A percentile compares a stretch with the other conserved stretches of the same genome.
phyloP scores from a whole-genome alignment of 2,888 invertebrate species.

The Clanis bilineata region DNA sequence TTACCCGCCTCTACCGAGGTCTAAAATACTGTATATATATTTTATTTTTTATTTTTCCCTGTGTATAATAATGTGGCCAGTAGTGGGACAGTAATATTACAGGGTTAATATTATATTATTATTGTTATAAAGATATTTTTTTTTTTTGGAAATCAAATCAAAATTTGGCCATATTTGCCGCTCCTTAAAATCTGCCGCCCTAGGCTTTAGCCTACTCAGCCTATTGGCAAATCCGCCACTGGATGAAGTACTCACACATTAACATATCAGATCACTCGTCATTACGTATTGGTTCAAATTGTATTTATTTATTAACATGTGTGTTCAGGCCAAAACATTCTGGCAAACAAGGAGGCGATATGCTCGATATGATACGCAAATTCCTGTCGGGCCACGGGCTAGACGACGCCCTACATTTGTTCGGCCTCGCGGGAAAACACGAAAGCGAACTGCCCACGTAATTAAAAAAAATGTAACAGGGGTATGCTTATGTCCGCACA shows the following conservation, averaged over 20 bases:
- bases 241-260: not conserved
- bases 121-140: too few species aligned
- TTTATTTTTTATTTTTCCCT: too few species aligned
- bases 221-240: too few species aligned
- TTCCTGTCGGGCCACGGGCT: constrained; percentile 69
- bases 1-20: too few species aligned
- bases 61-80: too few species aligned
- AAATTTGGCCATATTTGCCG: too few species aligned
- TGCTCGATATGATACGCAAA: constrained; percentile 66
- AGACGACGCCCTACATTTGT: constrained; percentile 59
- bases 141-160: too few species aligned
- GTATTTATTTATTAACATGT: constrained; percentile 24
- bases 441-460: constrained; percentile 66
- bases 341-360: constrained; percentile 52
- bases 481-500: constrained; percentile 44
- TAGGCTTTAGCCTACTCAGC: too few species aligned
- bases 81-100: too few species aligned
- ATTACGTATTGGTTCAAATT: constrained; percentile 11
- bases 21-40: too few species aligned
- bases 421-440: constrained; percentile 56
- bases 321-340: constrained; percentile 62
- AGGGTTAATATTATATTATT: too few species aligned
- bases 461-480: constrained; percentile 38
- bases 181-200: too few species aligned
- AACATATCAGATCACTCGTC: not conserved